These are phyloP conservation scores for Lepidocyrtinus sp. DNA, from an alignment of 2,888 invertebrate genomes.

Conservation along the genomic window DNA sequence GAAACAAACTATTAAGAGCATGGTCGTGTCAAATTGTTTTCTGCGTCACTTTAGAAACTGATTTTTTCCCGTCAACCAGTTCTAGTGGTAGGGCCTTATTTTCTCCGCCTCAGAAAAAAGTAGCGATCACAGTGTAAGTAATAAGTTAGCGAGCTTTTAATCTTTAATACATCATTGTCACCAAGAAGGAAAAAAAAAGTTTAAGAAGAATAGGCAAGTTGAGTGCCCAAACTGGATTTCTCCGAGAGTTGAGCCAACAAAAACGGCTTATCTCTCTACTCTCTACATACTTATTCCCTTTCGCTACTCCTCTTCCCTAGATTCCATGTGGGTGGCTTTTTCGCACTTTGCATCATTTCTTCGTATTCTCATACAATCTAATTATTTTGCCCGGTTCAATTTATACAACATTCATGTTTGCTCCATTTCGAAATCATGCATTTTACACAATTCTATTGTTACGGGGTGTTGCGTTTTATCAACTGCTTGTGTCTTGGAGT, in stretches of 20 bases:
- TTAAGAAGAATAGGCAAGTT: not conserved
- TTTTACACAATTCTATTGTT: no score
- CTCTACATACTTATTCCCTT: conserved; percentile 13
- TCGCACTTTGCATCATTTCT: no score
- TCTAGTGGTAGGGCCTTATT: no score
- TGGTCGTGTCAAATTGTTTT: conserved; percentile 16
- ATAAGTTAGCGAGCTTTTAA: conserved; percentile 54
- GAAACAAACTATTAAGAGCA: conserved; percentile 11
- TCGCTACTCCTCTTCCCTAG: not conserved
- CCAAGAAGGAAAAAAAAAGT: conserved; percentile 8
- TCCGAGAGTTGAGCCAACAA: conserved; percentile 17
- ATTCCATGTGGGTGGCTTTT: not conserved
- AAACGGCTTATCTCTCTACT: conserved; percentile 21
- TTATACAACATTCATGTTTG: not conserved
- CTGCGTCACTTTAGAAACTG: conserved; percentile 1
- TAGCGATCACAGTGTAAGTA: conserved; percentile 32
- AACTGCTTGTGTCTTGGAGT: no score
- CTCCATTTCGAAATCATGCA: no score
- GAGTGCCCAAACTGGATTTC: conserved; percentile 26
- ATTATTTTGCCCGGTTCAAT: not conserved
- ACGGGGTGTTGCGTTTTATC: no score
- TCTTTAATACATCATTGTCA: conserved; percentile 60
- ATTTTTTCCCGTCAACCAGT: not conserved
- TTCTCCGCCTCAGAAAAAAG: not conserved
- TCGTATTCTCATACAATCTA: not conserved